phyloP scores from a whole-genome alignment of 2,888 invertebrate genomes.

The Dasysyrphus albostriatus region DNA sequence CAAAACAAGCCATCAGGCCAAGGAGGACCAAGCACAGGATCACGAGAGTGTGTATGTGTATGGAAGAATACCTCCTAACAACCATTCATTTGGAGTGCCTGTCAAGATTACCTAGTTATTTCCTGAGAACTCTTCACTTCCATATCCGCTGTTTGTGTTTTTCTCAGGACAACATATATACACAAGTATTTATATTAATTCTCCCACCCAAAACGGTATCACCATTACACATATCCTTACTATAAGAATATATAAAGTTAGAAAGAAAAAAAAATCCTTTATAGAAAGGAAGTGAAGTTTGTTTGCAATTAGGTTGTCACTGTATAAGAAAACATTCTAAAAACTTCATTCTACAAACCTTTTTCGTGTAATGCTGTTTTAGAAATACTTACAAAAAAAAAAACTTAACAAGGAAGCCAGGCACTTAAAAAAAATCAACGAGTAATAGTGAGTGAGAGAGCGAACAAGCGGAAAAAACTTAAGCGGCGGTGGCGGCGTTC shows the following conservation, averaged over 20 bases:
- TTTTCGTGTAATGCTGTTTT: conserved; percentile 50
- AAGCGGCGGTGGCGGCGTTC: conserved; percentile 29
- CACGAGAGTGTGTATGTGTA: conserved; percentile 23
- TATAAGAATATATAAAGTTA: not conserved
- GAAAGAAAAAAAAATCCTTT: conserved; percentile 10
- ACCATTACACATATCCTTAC: not conserved
- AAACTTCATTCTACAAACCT: conserved; percentile 58
- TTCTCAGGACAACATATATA: not conserved
- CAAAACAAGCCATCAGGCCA: conserved; percentile 28
- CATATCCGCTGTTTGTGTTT: conserved; percentile 62
- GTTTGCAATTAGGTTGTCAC: conserved; percentile 75
- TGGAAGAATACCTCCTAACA: conserved; percentile 61
- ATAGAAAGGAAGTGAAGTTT: conserved; percentile 59
- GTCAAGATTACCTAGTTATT: conserved; percentile 76
- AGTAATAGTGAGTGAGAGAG: not conserved
- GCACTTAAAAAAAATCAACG: conserved; percentile 31
- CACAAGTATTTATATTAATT: conserved; percentile 18
- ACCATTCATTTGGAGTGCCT: conserved; percentile 74
- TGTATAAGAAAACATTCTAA: conserved; percentile 60
- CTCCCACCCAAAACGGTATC: conserved; percentile 24
- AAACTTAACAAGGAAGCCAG: conserved; percentile 37
- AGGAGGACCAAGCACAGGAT: not conserved
- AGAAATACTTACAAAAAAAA: conserved; percentile 18
- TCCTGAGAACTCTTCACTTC: conserved; percentile 75
- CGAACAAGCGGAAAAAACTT: conserved; percentile 56